Conservation (phyloP, 2,797 vertebrate species). For the Pogoniulus pusillus region DNA sequence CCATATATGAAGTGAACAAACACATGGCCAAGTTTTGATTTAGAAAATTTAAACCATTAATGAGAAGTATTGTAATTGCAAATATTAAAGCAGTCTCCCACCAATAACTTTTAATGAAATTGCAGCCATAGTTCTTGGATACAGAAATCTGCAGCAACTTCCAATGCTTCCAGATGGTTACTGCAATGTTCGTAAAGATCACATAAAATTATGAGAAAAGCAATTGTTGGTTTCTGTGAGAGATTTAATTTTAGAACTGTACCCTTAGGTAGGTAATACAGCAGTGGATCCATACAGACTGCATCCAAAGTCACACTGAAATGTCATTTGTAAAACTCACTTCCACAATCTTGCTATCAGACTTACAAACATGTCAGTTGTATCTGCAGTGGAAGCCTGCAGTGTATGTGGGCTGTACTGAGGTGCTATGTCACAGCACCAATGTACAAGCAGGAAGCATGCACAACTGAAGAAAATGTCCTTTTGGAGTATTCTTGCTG, state of each 20-base stretch:
- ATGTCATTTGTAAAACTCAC: background rate
- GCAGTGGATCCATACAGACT: background rate
- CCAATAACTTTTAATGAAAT: background rate
- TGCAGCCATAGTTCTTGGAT: background rate
- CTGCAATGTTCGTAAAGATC: background rate
- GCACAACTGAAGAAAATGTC: background rate
- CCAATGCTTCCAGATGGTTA: background rate
- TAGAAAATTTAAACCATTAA: background rate
- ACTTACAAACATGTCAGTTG: background rate
- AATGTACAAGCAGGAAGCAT: background rate
- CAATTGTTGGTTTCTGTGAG: background rate
- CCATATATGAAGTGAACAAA: background rate
- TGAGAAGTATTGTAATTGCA: background rate
- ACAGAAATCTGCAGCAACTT: background rate
- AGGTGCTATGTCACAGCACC: background rate
- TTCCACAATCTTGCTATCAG: background rate
- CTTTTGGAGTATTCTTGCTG: background rate
- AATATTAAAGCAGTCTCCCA: background rate
- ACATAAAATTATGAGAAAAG: background rate
- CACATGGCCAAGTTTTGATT: background rate
- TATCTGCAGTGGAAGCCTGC: background rate
- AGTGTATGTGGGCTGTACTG: background rate
- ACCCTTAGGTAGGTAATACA: background rate
- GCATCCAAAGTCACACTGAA: conserved; percentile 2
- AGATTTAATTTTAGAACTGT: conserved; percentile 11